Conservation (phyloP, 2,113 vertebrate genomes). For the Mus spicilegus region DNA sequence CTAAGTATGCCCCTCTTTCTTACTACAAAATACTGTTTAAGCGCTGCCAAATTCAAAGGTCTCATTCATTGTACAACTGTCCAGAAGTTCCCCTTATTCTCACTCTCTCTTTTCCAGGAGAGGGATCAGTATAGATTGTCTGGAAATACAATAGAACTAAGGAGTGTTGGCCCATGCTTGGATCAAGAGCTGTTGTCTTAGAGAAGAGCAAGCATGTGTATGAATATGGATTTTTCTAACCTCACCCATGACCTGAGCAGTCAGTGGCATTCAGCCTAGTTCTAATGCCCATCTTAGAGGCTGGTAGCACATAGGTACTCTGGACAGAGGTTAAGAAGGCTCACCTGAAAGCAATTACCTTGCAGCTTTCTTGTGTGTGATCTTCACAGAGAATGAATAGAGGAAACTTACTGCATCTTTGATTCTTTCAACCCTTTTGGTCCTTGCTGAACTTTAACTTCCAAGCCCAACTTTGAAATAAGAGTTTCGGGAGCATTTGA, state of each 20-base stretch:
- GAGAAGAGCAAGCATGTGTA: not conserved
- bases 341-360: not conserved
- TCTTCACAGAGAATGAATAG: not conserved
- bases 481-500: constrained; percentile 61
- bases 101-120: not conserved
- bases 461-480: constrained; percentile 65
- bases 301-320: not conserved
- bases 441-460: constrained; percentile 26
- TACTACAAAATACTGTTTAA: not conserved
- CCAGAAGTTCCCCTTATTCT: not conserved
- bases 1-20: constrained; percentile 28
- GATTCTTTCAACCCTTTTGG: constrained; percentile 29
- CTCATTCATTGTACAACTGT: not conserved
- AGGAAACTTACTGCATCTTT: not conserved
- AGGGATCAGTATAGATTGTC: constrained; percentile 4
- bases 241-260: not conserved
- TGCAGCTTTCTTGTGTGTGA: not conserved
- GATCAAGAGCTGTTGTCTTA: constrained; percentile 24
- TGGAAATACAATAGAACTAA: constrained; percentile 54
- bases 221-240: not conserved
- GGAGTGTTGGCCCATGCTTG: not conserved
- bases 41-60: constrained; percentile 17
- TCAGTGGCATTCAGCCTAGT: not conserved
- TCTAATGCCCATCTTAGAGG: not conserved
- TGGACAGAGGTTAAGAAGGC: not conserved